Evolutionary conservation across 2,797 vertebrate species (phyloP).

Genomic region (Clarias pachynema): DNA sequence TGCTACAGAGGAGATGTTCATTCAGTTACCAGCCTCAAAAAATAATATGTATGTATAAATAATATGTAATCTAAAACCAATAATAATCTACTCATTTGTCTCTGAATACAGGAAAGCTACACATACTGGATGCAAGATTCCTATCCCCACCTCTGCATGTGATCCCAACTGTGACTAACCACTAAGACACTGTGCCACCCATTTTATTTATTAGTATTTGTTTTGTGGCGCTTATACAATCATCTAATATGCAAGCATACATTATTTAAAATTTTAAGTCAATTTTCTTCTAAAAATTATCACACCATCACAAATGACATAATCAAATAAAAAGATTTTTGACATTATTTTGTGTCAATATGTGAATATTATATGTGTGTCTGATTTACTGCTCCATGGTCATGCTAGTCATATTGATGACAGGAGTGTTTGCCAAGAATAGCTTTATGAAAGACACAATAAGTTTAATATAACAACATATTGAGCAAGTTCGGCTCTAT

Average conservation of each 20-base stretch:
- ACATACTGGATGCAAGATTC: too few species aligned
- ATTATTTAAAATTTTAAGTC: slow-evolving; percentile 76
- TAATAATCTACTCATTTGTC: not conserved
- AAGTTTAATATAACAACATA: slow-evolving; percentile 19
- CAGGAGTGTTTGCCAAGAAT: slow-evolving; percentile 26
- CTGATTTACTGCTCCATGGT: slow-evolving; percentile 10
- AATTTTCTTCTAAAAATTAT: slow-evolving; percentile 66
- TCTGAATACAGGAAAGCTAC: not conserved
- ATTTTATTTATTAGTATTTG: not conserved
- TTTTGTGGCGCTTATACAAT: slow-evolving; percentile 4
- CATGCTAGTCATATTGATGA: slow-evolving; percentile 18
- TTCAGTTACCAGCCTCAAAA: too few species aligned
- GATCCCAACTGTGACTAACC: too few species aligned
- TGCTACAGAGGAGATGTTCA: too few species aligned
- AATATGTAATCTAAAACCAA: not conserved
- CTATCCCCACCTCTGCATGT: too few species aligned
- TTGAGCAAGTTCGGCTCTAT: not conserved
- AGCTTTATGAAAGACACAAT: slow-evolving; percentile 21
- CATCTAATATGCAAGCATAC: slow-evolving; percentile 72
- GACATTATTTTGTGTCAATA: slow-evolving; percentile 68
- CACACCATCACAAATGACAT: slow-evolving; percentile 58
- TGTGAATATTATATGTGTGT: slow-evolving; percentile 46
- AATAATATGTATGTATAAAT: not conserved
- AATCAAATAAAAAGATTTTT: not conserved
- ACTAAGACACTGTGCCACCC: not conserved